Evolutionary conservation across 1,140 invertebrate genomes (phyloP).

Genomic region (Oryctes rhinoceros): DNA sequence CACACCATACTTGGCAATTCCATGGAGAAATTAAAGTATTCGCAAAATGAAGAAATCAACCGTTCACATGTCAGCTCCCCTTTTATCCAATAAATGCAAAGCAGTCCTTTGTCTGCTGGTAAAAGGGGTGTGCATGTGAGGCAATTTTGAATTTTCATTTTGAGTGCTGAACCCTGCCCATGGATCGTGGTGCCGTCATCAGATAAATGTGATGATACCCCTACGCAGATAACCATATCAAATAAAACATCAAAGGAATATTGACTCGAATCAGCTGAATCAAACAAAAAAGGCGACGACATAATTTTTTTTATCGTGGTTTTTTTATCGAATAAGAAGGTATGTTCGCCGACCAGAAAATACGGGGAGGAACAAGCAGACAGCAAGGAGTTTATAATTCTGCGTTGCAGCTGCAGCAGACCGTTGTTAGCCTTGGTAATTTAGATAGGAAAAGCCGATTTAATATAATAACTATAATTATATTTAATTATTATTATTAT

Average conservation of each 20-base stretch:
- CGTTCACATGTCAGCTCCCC: background rate
- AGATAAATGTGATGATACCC: too few relatives aligned
- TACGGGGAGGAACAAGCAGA: background rate
- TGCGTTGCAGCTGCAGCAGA: background rate
- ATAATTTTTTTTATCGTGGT: too few relatives aligned
- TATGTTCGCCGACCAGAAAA: background rate
- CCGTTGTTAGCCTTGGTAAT: background rate
- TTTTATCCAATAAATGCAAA: conserved; percentile 3
- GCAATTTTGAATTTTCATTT: too few relatives aligned
- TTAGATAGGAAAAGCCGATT: background rate
- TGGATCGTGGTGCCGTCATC: too few relatives aligned
- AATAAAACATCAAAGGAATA: too few relatives aligned
- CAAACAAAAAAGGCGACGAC: too few relatives aligned
- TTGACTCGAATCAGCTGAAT: too few relatives aligned
- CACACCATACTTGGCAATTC: background rate
- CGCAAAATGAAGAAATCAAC: background rate
- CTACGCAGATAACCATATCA: too few relatives aligned
- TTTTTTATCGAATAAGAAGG: too few relatives aligned
- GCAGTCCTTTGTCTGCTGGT: background rate
- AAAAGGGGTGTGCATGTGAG: too few relatives aligned
- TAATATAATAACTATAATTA: conserved; percentile 6
- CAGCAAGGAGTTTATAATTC: background rate
- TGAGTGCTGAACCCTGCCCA: too few relatives aligned
- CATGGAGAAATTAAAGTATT: conserved; percentile 15
- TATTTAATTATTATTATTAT: conserved; percentile 19